Evolutionary conservation across 2,113 vertebrate genomes (phyloP).

Genomic region (Chrysemys picta): DNA sequence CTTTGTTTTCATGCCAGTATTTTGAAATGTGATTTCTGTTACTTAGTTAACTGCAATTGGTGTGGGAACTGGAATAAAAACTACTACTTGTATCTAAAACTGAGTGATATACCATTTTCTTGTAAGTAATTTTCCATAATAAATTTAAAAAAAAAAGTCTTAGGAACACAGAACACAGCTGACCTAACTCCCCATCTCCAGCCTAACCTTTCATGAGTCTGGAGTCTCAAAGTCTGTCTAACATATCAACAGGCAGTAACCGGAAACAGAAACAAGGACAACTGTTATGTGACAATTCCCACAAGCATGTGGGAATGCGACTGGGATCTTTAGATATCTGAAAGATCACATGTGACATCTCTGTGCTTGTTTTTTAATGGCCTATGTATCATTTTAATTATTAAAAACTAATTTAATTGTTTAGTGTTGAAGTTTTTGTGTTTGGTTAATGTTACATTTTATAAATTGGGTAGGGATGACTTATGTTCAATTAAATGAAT

Average conservation of each 20-base stretch:
- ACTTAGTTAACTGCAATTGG: not conserved
- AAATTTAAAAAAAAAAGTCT: not conserved
- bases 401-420: not conserved
- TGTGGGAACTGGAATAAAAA: not conserved
- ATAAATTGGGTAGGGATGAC: not conserved
- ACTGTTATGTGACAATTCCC: constrained; percentile 21
- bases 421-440: not conserved
- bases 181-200: not conserved
- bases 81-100: not conserved
- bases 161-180: rapidly evolving
- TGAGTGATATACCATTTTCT: not conserved
- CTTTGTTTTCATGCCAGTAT: not conserved
- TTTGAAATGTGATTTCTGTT: constrained; percentile 18
- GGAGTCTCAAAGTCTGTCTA: not conserved
- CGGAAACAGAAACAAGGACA: not conserved
- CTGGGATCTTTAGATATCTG: not conserved
- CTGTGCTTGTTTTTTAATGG: not conserved
- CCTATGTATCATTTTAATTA: not conserved
- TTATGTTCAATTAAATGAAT: not conserved
- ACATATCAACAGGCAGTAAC: not conserved
- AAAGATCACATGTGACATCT: not conserved
- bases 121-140: not conserved
- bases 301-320: not conserved
- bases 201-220: not conserved
- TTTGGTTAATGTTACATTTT: not conserved